These are phyloP conservation scores for Pomatorhinus ruficollis DNA, from an alignment of 2,113 vertebrate genomes.

Conservation along the genomic window DNA sequence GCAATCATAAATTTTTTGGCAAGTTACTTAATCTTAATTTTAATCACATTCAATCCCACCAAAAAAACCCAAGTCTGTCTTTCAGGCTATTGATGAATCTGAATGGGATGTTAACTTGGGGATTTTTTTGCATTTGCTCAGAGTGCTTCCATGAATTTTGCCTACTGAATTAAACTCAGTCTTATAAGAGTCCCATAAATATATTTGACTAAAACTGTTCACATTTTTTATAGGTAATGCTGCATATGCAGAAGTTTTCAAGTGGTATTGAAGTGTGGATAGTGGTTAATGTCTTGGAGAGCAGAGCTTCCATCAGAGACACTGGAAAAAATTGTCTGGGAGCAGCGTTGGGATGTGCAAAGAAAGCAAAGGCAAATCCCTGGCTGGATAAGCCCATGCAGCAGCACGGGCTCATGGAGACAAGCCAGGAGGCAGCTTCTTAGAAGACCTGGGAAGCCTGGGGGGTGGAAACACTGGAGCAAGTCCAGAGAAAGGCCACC, in stretches of 20 bases:
- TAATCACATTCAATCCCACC: background rate
- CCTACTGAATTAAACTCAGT: background rate
- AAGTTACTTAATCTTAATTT: background rate
- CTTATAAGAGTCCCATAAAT: background rate
- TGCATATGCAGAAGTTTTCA: background rate
- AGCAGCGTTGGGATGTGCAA: background rate
- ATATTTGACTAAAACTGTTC: background rate
- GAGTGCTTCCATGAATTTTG: background rate
- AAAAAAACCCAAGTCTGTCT: background rate
- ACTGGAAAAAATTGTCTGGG: background rate
- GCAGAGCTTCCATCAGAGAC: background rate
- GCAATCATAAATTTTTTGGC: background rate
- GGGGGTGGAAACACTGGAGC: background rate
- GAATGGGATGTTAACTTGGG: background rate
- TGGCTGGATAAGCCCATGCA: background rate
- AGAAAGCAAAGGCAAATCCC: background rate
- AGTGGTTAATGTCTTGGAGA: background rate
- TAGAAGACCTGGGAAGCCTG: background rate
- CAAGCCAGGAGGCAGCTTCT: background rate
- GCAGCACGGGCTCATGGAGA: background rate
- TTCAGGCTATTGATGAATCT: background rate
- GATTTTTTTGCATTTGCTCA: background rate
- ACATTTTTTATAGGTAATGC: background rate
- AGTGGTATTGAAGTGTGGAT: background rate
- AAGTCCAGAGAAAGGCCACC: background rate